A percentile compares a stretch with the other conserved stretches of the same genome.
These are phyloP conservation scores for Nothoprocta pentlandii DNA, from an alignment of 2,113 vertebrate genomes.

Conservation along the genomic window DNA sequence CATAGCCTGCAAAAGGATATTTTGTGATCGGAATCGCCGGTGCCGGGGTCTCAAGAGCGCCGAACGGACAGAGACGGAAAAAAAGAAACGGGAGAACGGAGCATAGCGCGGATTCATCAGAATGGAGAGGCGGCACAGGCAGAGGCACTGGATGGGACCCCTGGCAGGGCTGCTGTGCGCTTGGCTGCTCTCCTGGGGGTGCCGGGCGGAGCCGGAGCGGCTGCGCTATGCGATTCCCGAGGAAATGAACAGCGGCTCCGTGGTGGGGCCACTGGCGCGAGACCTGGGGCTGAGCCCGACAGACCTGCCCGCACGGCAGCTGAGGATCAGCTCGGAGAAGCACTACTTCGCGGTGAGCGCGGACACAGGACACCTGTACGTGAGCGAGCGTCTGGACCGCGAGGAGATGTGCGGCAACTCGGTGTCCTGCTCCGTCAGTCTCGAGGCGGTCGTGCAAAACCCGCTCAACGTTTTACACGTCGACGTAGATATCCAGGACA, in stretches of 20 bases:
- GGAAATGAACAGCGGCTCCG: too few relatives aligned
- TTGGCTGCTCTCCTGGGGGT: not conserved
- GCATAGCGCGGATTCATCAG: not conserved
- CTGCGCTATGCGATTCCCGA: too few relatives aligned
- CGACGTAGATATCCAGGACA: slow-evolving; percentile 50
- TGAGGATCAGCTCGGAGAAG: not conserved
- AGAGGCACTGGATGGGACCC: not conserved
- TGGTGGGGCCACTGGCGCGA: too few relatives aligned
- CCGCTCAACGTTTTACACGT: slow-evolving; percentile 73
- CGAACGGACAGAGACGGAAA: too few relatives aligned
- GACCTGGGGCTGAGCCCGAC: too few relatives aligned
- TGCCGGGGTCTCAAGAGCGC: too few relatives aligned
- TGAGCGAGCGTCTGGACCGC: slow-evolving; percentile 54
- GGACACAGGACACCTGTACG: too few relatives aligned
- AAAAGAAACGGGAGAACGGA: too few relatives aligned
- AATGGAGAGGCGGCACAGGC: not conserved
- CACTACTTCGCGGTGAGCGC: slow-evolving; percentile 36
- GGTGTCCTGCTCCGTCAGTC: slow-evolving; percentile 69
- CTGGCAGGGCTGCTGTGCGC: not conserved
- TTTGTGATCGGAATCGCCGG: too few relatives aligned
- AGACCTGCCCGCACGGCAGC: not conserved
- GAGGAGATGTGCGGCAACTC: slow-evolving; percentile 73
- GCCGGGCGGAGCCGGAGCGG: not conserved
- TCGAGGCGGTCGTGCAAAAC: slow-evolving; percentile 76
- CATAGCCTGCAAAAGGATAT: too few relatives aligned